Percentiles rank a stretch among this genome's conserved stretches.
Conservation (phyloP, 2,113 vertebrate species). For the Otolemur garnettii region DNA sequence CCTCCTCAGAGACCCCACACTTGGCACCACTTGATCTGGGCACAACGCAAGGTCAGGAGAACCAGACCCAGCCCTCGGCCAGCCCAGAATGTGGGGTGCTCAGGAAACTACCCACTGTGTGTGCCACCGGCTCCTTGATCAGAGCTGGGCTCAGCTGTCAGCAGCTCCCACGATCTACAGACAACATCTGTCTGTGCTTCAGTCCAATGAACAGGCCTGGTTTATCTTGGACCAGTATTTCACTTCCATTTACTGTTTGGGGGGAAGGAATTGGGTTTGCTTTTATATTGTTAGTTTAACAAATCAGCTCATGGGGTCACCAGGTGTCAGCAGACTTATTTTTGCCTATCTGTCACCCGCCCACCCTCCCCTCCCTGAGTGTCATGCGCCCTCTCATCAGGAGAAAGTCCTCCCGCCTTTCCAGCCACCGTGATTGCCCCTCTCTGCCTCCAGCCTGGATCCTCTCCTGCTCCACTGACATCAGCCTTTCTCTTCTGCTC, state of each 20-base stretch:
- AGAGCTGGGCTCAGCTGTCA: fast-evolving
- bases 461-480: not conserved
- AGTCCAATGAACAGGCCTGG: not conserved
- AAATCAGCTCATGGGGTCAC: not conserved
- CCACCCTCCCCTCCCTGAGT: not conserved
- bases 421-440: not conserved
- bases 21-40: not conserved
- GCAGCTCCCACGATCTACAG: not conserved
- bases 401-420: not conserved
- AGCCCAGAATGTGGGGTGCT: not conserved
- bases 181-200: slow-evolving; percentile 30
- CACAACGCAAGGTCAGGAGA: not conserved
- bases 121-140: not conserved
- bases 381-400: not conserved
- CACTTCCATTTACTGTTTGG: slow-evolving; percentile 49
- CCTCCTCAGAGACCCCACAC: not conserved
- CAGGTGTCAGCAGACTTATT: not conserved
- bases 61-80: not conserved
- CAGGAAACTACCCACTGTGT: not conserved
- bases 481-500: not conserved
- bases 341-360: not conserved
- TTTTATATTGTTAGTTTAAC: not conserved
- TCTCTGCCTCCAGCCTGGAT: not conserved
- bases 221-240: slow-evolving; percentile 49
- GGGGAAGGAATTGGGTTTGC: not conserved